Evolutionary conservation across 2,888 invertebrate genomes (phyloP).

Genomic region (Seladonia tumulorum): DNA sequence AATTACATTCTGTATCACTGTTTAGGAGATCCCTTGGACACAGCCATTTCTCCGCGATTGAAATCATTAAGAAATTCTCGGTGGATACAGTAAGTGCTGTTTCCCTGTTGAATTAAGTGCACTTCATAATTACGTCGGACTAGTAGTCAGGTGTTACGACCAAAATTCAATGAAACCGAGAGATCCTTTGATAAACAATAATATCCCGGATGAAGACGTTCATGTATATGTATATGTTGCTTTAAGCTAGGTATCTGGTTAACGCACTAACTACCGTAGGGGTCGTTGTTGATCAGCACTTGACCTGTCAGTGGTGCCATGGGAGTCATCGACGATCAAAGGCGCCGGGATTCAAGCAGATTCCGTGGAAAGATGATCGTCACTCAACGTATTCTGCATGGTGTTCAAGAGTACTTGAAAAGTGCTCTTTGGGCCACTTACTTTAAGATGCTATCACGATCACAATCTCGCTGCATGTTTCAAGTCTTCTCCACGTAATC

Average conservation of each 20-base stretch:
- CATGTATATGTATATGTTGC: constrained; percentile 1
- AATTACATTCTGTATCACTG: neutral
- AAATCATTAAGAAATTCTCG: neutral
- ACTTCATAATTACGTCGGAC: neutral
- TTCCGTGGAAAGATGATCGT: neutral
- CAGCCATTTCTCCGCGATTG: neutral
- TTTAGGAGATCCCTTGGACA: neutral
- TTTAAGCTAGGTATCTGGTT: constrained; percentile 9
- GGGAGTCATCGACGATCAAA: constrained; percentile 6
- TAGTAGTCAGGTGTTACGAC: no score
- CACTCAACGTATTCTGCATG: neutral
- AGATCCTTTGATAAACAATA: neutral
- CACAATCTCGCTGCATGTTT: neutral
- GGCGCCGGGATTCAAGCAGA: neutral
- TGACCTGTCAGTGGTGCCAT: neutral
- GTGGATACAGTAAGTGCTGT: neutral
- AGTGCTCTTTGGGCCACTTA: neutral
- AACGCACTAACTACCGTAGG: constrained; percentile 5
- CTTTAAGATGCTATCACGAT: neutral
- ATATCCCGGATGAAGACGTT: neutral
- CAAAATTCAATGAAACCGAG: neutral
- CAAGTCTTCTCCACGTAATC: neutral
- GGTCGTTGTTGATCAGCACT: constrained; percentile 6
- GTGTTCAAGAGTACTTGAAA: neutral
- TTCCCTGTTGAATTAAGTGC: neutral